Evolutionary conservation across 2,113 vertebrate species (phyloP).

Genomic region (Tupaia chinensis): DNA sequence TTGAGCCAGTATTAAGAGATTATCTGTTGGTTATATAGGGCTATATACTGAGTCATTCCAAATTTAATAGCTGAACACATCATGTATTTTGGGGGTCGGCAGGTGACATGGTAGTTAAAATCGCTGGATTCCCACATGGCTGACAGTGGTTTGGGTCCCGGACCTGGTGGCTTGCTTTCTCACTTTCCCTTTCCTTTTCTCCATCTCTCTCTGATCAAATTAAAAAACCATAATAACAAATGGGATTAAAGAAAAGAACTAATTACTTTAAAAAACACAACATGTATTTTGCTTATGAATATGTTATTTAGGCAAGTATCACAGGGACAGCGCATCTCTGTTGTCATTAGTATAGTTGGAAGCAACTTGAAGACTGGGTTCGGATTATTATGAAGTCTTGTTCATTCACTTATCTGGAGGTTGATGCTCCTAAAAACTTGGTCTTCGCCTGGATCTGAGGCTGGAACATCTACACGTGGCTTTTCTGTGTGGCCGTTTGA

Average conservation of each 20-base stretch:
- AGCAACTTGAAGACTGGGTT: neutral
- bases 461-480: neutral
- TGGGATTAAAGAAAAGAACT: too few relatives aligned
- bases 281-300: constrained; percentile 26
- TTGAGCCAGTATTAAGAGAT: neutral
- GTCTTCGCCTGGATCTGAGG: neutral
- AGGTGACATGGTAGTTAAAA: too few relatives aligned
- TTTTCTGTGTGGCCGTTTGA: constrained; percentile 8
- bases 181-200: too few relatives aligned
- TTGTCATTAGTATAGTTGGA: neutral
- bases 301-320: neutral
- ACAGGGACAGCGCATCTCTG: neutral
- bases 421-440: neutral
- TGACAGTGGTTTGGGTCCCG: too few relatives aligned
- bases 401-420: neutral
- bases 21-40: neutral
- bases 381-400: neutral
- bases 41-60: neutral
- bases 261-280: neutral
- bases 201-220: too few relatives aligned
- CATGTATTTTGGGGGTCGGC: neutral
- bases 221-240: too few relatives aligned
- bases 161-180: too few relatives aligned
- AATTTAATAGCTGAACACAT: neutral
- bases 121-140: too few relatives aligned